Evolutionary conservation across 1,140 invertebrate species (phyloP).

Genomic region (Drosophila subobscura): DNA sequence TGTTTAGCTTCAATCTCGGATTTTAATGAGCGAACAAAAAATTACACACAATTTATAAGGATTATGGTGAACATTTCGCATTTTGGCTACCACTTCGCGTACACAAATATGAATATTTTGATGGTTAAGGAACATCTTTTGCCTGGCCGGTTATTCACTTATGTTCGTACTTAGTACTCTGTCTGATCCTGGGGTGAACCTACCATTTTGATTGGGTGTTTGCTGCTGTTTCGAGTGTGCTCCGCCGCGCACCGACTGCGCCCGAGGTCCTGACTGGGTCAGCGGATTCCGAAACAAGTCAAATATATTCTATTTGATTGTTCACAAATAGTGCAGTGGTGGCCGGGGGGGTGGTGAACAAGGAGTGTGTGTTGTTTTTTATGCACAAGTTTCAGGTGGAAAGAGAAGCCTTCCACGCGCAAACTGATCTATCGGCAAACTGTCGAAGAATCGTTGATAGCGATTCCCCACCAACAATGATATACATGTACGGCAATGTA

Average conservation of each 20-base stretch:
- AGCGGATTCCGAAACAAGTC: slow-evolving; percentile 6
- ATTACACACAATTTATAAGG: too few relatives aligned
- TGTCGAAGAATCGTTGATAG: slow-evolving; percentile 79
- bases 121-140: too few relatives aligned
- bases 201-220: slow-evolving; percentile 48
- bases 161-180: too few relatives aligned
- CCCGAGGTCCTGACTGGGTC: slow-evolving; percentile 23
- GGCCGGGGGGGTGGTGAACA: too few relatives aligned
- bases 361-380: slow-evolving; percentile 5
- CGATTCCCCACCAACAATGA: slow-evolving; percentile 57
- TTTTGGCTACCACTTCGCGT: too few relatives aligned
- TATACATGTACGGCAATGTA: slow-evolving; percentile 9
- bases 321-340: not conserved
- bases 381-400: slow-evolving; percentile 34
- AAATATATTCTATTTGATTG: slow-evolving; percentile 5
- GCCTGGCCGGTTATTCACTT: too few relatives aligned
- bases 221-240: not conserved
- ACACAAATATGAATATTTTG: too few relatives aligned
- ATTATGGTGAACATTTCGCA: too few relatives aligned
- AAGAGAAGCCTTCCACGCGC: slow-evolving; percentile 74
- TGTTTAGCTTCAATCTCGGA: too few relatives aligned
- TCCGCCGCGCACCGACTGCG: not conserved
- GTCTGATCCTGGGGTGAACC: slow-evolving; percentile 25
- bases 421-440: slow-evolving; percentile 80
- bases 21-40: too few relatives aligned